Evolutionary conservation across 92 coral and sea anemone species (phyloP), one percentile per base, ranked within the genome.

Genomic region (Galaxea fascicularis): DNA sequence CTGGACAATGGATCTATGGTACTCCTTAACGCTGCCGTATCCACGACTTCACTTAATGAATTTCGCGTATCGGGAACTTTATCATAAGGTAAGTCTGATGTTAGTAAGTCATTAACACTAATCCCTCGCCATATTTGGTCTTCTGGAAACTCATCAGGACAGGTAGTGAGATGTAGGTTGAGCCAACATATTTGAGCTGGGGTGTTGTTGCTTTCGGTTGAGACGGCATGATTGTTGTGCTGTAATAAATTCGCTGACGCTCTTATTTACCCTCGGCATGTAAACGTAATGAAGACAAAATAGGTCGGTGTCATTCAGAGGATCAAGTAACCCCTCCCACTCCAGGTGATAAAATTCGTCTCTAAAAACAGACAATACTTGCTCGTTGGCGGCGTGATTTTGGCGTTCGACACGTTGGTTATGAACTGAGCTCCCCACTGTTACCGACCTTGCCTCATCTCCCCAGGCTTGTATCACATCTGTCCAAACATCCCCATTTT

Each of bases 331-430:
- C 82, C 87, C 84, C 63, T 22, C 82, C 81, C 76, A 86, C 84
- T 73, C 84, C 56, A 63, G 80, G 76, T 26, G 75, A 66, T 70
- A 79, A 67, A 73, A 84, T 22, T 74, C 74, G 53, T 28, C 71
- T 74, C 77, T 86, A 45, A 73, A 68, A 76, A 47, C 80, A 71
- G 44, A 51, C 51, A 66, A 82, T 62, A 73, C 90, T 57, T 90
- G 93, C 68, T 86, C 82, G 66, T 90, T 86, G 4, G 63, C 78
- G 28, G 69, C 85, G 17, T 90, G 81, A 81, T 90, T 90, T 47
- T 81, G 86, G 44, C 93, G 80, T 63, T 90, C 88, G 59, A 90
- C 78, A 16, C 86, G 81, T 71, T 90, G 93, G 66, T 90, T 90
- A 47, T 85, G 93, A 41, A 90, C 89, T 41, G 90, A 90, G 53